phyloP scores from a whole-genome alignment of 2,888 invertebrate genomes.

The Plemyria rubiginata region DNA sequence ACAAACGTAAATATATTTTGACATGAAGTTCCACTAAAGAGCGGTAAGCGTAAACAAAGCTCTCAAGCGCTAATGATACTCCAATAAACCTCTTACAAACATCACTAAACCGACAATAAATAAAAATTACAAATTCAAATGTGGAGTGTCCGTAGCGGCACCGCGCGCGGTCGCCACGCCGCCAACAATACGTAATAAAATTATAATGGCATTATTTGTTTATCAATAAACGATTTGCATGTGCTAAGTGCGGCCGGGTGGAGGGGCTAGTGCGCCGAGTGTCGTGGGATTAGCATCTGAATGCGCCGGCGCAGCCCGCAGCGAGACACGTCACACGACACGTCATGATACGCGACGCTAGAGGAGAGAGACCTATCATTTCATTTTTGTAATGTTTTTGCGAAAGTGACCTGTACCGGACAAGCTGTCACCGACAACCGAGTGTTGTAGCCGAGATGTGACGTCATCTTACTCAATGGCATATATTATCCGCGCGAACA shows the following conservation, averaged over 20 bases:
- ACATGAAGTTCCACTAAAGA: slow-evolving; percentile 8
- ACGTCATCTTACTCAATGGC: no score
- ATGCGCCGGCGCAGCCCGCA: slow-evolving; percentile 57
- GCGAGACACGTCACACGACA: no score
- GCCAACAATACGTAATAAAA: slow-evolving; percentile 74
- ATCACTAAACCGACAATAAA: slow-evolving; percentile 53
- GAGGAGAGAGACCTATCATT: no score
- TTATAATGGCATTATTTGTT: slow-evolving; percentile 79
- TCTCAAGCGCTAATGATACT: slow-evolving; percentile 37
- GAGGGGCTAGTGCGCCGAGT: slow-evolving; percentile 50
- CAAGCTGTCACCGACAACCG: no score
- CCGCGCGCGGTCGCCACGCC: slow-evolving; percentile 52
- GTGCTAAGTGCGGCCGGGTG: slow-evolving; percentile 68
- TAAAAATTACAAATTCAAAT: slow-evolving; percentile 70
- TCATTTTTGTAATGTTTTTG: no score
- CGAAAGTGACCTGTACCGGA: no score
- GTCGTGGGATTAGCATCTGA: slow-evolving; percentile 50
- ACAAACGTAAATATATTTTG: background rate
- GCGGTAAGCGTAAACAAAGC: slow-evolving; percentile 27
- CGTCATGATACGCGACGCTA: no score
- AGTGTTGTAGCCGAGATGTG: no score
- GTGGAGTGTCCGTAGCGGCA: slow-evolving; percentile 58
- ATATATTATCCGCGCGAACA: no score
- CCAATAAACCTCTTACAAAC: slow-evolving; percentile 36
- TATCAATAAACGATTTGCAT: slow-evolving; percentile 81